Evolutionary conservation across 1,140 invertebrate species (phyloP), one percentile per base, ranked within the genome.

Genomic region (Ylistrum balloti): DNA sequence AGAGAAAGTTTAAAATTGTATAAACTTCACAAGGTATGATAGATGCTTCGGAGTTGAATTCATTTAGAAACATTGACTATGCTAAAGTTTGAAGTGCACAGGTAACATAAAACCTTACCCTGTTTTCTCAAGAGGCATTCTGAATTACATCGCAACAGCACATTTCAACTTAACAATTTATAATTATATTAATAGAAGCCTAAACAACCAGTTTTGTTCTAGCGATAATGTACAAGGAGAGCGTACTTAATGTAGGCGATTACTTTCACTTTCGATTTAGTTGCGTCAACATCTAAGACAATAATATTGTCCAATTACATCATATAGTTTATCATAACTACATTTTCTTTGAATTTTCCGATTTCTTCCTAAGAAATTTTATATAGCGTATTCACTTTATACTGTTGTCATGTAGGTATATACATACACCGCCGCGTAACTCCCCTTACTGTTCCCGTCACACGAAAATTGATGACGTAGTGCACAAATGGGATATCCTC

Each of bases 401-500:
- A 17, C n/a, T 17, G 56, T 74, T 74, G 22, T n/a, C 56, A 74
- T 45, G 41, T 45, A 74, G n/a, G 56, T 74, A 28, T 56, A 74
- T 28, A 74, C 28, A 74, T 74, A 88, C 35, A 88, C 41, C 10
- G 34, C 7, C 20, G 33, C 28, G 32, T 88, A 20, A 34, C 41
- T 28, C 35, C 28, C 41, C 35, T 34, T 86, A 86, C 34, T 15
- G 33, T 90, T 56, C 86, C 86, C 45, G 32, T 88, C 86, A 22
- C 90, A 88, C 88, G 41, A 9, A 86, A 89, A 86, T 88, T 89
- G 86, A 89, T 92, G 90, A 92, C 92, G 92, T 92, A 91, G 90
- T 89, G 85, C 92, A 88, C 92, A 92, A 91, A 91, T 91, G 91
- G 90, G 92, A 92, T 92, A 92, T 92, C 92, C 92, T 92, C 90